These are phyloP conservation scores for Enchytraeus crypticus DNA, from an alignment of 2,888 invertebrate genomes.

Conservation along the genomic window DNA sequence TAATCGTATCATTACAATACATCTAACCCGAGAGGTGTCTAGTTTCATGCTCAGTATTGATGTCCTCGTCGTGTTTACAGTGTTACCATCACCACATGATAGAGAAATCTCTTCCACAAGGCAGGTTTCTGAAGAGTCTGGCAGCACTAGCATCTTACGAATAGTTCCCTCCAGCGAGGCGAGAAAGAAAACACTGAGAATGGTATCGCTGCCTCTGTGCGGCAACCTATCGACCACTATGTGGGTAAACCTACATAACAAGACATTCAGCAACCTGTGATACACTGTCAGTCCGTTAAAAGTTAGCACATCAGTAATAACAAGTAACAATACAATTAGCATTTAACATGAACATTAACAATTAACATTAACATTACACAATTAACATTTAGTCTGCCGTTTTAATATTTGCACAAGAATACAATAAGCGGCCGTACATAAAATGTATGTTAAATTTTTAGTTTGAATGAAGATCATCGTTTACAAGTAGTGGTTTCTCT, in stretches of 20 bases:
- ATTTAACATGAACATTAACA: no score
- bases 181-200: slow-evolving; percentile 69
- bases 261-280: no score
- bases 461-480: neutral
- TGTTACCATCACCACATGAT: neutral
- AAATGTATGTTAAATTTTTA: neutral
- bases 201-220: slow-evolving; percentile 55
- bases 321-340: no score
- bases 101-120: slow-evolving; percentile 6
- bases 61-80: neutral
- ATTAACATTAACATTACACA: no score
- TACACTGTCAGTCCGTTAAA: no score
- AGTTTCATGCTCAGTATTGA: slow-evolving; percentile 4
- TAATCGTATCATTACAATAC: no score
- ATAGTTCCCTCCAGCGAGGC: slow-evolving; percentile 67
- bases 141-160: slow-evolving; percentile 70
- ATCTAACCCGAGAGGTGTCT: neutral
- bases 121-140: slow-evolving; percentile 39
- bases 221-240: slow-evolving; percentile 71
- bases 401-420: no score
- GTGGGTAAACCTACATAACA: slow-evolving; percentile 49
- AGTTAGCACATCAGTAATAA: no score
- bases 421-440: no score
- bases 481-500: neutral
- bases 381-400: no score